Conservation (phyloP, 2,888 invertebrate genomes). For the Pseudococcus viburni region DNA sequence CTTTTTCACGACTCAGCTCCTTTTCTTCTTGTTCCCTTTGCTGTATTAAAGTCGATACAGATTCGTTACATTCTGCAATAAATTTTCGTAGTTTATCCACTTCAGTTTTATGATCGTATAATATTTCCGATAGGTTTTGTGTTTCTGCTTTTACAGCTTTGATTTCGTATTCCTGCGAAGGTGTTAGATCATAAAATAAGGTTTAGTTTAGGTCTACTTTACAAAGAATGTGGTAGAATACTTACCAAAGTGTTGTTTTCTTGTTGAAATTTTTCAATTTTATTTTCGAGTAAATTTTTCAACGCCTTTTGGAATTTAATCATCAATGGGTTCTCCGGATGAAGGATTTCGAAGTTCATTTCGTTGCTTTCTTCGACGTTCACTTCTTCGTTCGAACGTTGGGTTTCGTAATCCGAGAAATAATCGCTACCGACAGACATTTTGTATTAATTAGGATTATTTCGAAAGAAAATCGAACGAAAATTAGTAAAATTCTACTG, state of each 20-base stretch:
- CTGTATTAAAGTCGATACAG: conserved; percentile 47
- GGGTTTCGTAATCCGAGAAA: conserved; percentile 5
- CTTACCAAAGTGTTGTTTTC: conserved; percentile 22
- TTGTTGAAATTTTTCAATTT: conserved; percentile 71
- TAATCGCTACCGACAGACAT: conserved; percentile 34
- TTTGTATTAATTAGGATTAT: neutral
- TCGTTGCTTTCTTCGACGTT: conserved; percentile 37
- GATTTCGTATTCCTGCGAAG: conserved; percentile 65
- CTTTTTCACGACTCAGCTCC: conserved; percentile 47
- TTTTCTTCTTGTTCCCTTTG: conserved; percentile 60
- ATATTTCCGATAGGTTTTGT: conserved; percentile 55
- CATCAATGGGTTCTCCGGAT: conserved; percentile 83
- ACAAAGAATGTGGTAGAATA: neutral
- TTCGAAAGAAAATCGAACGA: neutral
- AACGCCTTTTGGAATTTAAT: conserved; percentile 81
- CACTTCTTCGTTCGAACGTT: neutral
- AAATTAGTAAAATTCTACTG: neutral
- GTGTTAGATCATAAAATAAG: neutral
- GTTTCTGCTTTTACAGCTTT: conserved; percentile 61
- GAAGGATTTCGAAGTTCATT: conserved; percentile 73
- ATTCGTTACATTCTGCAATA: conserved; percentile 64
- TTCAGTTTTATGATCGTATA: conserved; percentile 61
- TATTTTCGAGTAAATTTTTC: conserved; percentile 77
- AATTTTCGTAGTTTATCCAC: conserved; percentile 55
- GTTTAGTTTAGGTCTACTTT: neutral